These are phyloP conservation scores for Astropecten irregularis DNA, from an alignment of 53 echinoderm and acorn worm genomes.

Conservation along the genomic window DNA sequence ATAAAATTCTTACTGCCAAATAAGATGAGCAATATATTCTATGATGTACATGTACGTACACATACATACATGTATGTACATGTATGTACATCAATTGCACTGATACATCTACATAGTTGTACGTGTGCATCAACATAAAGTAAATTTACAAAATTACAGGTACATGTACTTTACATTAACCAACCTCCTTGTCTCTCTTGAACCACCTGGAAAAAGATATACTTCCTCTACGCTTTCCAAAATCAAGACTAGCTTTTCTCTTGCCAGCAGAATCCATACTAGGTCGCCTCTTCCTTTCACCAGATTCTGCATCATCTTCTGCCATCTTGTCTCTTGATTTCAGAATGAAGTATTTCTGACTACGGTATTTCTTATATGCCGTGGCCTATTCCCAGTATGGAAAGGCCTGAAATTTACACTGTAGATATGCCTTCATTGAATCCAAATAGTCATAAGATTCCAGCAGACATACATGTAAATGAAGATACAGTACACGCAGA, in stretches of 20 bases:
- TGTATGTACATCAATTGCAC: neutral
- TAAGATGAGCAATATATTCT: too few relatives aligned
- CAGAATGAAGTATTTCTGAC: too few relatives aligned
- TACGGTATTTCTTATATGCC: too few relatives aligned
- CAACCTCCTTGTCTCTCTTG: conserved; percentile 34
- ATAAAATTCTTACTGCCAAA: too few relatives aligned
- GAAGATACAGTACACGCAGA: too few relatives aligned
- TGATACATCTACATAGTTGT: neutral
- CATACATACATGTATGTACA: neutral
- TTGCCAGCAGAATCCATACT: conserved; percentile 18
- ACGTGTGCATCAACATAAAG: neutral
- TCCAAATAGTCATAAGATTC: too few relatives aligned
- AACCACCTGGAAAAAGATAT: conserved; percentile 33
- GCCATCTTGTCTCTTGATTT: conserved; percentile 4
- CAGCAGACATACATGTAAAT: too few relatives aligned
- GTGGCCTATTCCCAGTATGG: too few relatives aligned
- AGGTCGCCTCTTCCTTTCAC: conserved; percentile 22
- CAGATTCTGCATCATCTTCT: conserved; percentile 1
- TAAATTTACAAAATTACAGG: neutral
- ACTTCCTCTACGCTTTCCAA: conserved; percentile 44
- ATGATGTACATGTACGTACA: too few relatives aligned
- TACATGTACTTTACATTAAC: too few relatives aligned
- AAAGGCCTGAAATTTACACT: too few relatives aligned
- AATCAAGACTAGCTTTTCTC: conserved; percentile 36
- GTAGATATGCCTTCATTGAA: too few relatives aligned